phyloP scores from a whole-genome alignment of 2,888 invertebrate species.

The Megamerina dolium region DNA sequence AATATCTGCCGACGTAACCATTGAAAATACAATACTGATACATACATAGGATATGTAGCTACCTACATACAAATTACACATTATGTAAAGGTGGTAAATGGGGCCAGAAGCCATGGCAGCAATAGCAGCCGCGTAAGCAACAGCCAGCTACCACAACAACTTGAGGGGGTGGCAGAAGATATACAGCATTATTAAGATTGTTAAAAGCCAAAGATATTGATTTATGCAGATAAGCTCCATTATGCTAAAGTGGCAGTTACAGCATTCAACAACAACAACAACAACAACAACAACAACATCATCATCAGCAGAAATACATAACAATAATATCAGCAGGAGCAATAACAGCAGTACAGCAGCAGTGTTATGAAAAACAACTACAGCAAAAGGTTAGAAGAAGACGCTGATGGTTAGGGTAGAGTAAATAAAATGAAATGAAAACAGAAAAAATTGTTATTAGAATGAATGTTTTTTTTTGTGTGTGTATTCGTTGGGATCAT shows the following conservation, averaged over 20 bases:
- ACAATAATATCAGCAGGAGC: too few species aligned
- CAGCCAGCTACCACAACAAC: not conserved
- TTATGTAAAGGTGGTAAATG: not conserved
- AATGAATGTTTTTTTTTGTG: too few species aligned
- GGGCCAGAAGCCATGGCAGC: not conserved
- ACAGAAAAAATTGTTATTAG: too few species aligned
- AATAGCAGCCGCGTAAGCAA: not conserved
- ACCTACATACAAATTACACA: too few species aligned
- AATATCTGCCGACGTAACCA: too few species aligned
- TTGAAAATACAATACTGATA: too few species aligned
- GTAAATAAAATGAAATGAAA: not conserved
- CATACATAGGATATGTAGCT: too few species aligned
- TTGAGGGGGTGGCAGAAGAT: not conserved
- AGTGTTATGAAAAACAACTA: too few species aligned
- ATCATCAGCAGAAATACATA: not conserved
- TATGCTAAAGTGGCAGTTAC: slow-evolving; percentile 16
- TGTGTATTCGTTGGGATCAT: too few species aligned
- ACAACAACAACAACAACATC: not conserved
- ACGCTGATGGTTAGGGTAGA: not conserved
- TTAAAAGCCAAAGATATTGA: slow-evolving; percentile 37
- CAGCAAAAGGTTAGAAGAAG: not conserved
- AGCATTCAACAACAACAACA: not conserved
- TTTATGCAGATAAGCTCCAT: slow-evolving; percentile 43
- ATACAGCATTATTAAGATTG: slow-evolving; percentile 29
- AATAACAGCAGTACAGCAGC: too few species aligned